These are phyloP conservation scores for Lingula anatina DNA, from an alignment of 2,888 invertebrate genomes.

Conservation along the genomic window DNA sequence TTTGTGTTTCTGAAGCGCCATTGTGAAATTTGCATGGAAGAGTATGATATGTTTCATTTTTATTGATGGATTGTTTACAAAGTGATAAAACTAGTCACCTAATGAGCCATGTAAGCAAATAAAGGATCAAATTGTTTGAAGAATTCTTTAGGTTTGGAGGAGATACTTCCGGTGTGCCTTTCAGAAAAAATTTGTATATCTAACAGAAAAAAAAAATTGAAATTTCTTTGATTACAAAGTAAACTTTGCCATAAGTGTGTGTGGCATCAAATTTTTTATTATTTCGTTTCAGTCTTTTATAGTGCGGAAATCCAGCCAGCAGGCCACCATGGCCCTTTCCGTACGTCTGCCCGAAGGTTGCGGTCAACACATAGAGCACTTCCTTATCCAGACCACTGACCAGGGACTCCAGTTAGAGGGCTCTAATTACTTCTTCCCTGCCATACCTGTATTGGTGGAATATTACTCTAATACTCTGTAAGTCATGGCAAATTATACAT, in stretches of 20 bases:
- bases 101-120: too few species aligned
- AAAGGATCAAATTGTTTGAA: too few species aligned
- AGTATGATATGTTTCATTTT: too few species aligned
- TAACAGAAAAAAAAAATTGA: background rate
- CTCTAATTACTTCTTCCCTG: slow-evolving; percentile 86
- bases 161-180: too few species aligned
- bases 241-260: too few species aligned
- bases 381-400: slow-evolving; percentile 75
- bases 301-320: slow-evolving; percentile 88
- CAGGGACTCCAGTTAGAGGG: slow-evolving; percentile 85
- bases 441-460: slow-evolving; percentile 85
- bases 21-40: too few species aligned
- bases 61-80: too few species aligned
- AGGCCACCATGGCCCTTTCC: slow-evolving; percentile 90
- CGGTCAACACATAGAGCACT: slow-evolving; percentile 91
- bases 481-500: slow-evolving; percentile 59
- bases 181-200: too few species aligned
- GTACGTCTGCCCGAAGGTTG: slow-evolving; percentile 81
- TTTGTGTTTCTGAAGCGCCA: too few species aligned
- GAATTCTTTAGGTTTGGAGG: too few species aligned
- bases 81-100: too few species aligned
- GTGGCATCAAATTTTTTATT: too few species aligned
- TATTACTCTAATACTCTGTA: slow-evolving; percentile 72
- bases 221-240: background rate
- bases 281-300: slow-evolving; percentile 73